phyloP scores from a whole-genome alignment of 2,797 vertebrate species.

The Fistularia commersonii region DNA sequence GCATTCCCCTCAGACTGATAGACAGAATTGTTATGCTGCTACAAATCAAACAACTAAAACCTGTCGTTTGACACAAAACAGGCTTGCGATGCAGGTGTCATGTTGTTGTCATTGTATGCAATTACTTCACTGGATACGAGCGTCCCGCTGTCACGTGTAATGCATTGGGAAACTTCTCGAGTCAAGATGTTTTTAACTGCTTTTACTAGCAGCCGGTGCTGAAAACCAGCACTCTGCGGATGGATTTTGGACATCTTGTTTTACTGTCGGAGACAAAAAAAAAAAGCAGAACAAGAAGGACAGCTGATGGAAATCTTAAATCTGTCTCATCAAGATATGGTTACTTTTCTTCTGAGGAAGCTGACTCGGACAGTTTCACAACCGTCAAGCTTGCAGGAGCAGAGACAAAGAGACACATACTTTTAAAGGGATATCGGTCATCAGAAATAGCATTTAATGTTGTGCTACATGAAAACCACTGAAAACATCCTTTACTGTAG shows the following conservation, averaged over 20 bases:
- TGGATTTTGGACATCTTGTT: conserved; percentile 30
- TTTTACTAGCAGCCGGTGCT: conserved; percentile 37
- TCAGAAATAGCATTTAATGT: conserved; percentile 44
- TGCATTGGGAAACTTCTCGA: conserved; percentile 53
- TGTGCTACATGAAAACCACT: conserved; percentile 72
- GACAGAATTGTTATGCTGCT: conserved; percentile 78
- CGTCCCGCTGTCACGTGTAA: conserved; percentile 67
- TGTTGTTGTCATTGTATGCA: conserved; percentile 63
- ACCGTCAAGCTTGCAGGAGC: conserved; percentile 28
- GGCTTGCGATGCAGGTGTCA: conserved; percentile 41
- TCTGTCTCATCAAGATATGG: conserved; percentile 28
- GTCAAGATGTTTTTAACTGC: conserved; percentile 57
- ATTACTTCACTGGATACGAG: conserved; percentile 77
- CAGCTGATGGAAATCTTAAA: conserved; percentile 33
- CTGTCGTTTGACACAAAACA: conserved; percentile 49
- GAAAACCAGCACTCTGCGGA: conserved; percentile 45
- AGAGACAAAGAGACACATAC: conserved; percentile 59
- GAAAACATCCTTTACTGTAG: conserved; percentile 72
- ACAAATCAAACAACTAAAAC: conserved; percentile 66
- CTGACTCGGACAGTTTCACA: conserved; percentile 27
- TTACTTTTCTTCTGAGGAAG: conserved; percentile 43
- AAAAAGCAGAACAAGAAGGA: conserved; percentile 31
- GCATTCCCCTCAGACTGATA: conserved; percentile 86
- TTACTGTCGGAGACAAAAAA: conserved; percentile 22
- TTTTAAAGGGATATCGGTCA: conserved; percentile 74